These are phyloP conservation scores for Trichopria drosophilae DNA, from an alignment of 2,888 invertebrate species.

Conservation along the genomic window DNA sequence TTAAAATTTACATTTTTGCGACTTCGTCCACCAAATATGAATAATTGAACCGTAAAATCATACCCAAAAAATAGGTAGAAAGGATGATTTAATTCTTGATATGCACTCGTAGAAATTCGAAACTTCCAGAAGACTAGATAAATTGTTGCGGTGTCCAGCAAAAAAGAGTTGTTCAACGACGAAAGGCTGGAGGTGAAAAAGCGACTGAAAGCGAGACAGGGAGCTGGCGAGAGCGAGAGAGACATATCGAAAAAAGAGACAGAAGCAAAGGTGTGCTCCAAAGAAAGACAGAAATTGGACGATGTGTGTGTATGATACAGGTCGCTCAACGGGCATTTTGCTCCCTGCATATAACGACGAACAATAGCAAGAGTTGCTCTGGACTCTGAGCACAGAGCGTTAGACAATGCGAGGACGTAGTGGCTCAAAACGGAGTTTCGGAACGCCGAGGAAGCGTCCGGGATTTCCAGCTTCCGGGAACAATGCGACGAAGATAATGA, in stretches of 20 bases:
- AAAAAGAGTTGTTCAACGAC: not conserved
- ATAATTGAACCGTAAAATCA: too few species aligned
- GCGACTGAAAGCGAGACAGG: slow-evolving; percentile 10
- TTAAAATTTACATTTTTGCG: too few species aligned
- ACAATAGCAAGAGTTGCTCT: slow-evolving; percentile 30
- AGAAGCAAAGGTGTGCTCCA: not conserved
- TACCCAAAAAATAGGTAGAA: too few species aligned
- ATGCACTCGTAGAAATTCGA: too few species aligned
- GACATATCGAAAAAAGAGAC: slow-evolving; percentile 21
- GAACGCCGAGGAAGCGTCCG: slow-evolving; percentile 18
- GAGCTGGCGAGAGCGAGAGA: slow-evolving; percentile 7
- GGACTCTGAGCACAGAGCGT: slow-evolving; percentile 18
- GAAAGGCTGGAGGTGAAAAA: slow-evolving; percentile 12
- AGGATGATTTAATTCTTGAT: too few species aligned
- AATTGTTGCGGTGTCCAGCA: too few species aligned
- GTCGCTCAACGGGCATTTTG: slow-evolving; percentile 20
- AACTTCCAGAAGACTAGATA: too few species aligned
- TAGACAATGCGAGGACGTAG: slow-evolving; percentile 41
- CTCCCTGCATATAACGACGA: slow-evolving; percentile 13
- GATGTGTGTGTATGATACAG: too few species aligned
- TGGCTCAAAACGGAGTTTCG: slow-evolving; percentile 35
- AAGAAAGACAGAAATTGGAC: too few species aligned
- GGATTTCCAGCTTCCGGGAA: slow-evolving; percentile 34
- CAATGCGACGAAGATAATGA: slow-evolving; percentile 31
- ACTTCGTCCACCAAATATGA: too few species aligned